Base-by-base conservation (phyloP, 2,113 vertebrate genomes). In the Datnioides undecimradiatus region DNA sequence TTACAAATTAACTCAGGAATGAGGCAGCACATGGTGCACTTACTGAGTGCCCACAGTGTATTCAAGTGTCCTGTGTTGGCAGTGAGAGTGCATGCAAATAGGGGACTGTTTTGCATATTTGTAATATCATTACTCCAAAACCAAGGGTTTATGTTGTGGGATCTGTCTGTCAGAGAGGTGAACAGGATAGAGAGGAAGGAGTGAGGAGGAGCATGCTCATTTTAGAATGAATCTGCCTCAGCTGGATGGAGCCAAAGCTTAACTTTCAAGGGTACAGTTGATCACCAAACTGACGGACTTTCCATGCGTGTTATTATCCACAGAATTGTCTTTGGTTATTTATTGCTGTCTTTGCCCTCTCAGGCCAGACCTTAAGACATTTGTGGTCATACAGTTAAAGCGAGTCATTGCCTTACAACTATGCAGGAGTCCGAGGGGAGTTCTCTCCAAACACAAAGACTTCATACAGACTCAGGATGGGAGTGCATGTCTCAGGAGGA, bases 1-100 rank as follows among this genome's bases (percentile, higher is more conserved):
- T 91, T 90, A 90, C 83, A 92, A 86, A 92, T 81, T 72, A 93
- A 85, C 87, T 87, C 74, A 84, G 89, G 87, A 93, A 90, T 91
- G 82, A 49, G 76, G 80, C 64, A 83, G 78, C 85, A 87, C 84
- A 91, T 84, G 86, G 77, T 41, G 23, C 60, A 52, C 79, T 81
- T 62, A 83, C 84, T 88, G 73, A 87, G 69, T 58, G 67, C 68
- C 45, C 57, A 80, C 77, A 75, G 65, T 83, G 83, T 79, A 71
- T 84, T 88, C 73, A 87, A 80, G 68, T 80, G 48, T 51, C 59
- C 60, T 52, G 71, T 82, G 80, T 74, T 87, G 45, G 82, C 63
- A 70, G 67, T 34, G 25, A 68, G 41, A 75, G 64, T 27, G 40
- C 59, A 71, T 76, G 74, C 72, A 85, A 82, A 80, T 70, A 87